A percentile compares a stretch with the other conserved stretches of the same genome.
Conservation (phyloP, 2,797 vertebrate species). For the Pteropus rufus region DNA sequence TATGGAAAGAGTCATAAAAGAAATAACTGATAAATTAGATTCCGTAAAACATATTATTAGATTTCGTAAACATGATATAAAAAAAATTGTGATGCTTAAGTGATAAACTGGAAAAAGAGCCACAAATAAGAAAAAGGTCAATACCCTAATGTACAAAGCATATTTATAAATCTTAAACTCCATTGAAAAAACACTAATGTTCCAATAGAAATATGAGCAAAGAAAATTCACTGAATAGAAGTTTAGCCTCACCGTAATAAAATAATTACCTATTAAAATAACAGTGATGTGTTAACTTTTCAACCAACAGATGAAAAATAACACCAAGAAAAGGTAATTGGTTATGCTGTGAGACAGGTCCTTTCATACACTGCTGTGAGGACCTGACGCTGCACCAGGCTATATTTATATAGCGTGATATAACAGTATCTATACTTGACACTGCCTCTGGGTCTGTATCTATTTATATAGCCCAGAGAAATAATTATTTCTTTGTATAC, state of each 20-base stretch:
- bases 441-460: not conserved
- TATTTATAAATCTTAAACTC: not conserved
- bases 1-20: not conserved
- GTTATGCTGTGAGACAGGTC: not conserved
- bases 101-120: not conserved
- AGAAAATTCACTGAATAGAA: slow-evolving; percentile 11
- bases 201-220: not conserved
- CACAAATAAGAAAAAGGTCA: not conserved
- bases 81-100: not conserved
- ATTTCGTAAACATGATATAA: not conserved
- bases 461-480: not conserved
- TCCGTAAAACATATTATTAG: not conserved
- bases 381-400: not conserved
- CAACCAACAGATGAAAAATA: not conserved
- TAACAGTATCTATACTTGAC: not conserved
- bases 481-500: not conserved
- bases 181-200: not conserved
- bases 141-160: not conserved
- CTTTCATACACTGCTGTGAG: not conserved
- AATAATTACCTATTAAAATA: slow-evolving; percentile 20
- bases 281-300: not conserved
- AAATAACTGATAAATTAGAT: slow-evolving; percentile 2
- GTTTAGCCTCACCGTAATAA: not conserved
- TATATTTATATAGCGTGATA: not conserved
- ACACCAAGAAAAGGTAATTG: not conserved